Percentiles rank a stretch among this genome's conserved stretches.
These are phyloP conservation scores for Hydropsyche tenuis DNA, from an alignment of 1,140 invertebrate species.

Conservation along the genomic window DNA sequence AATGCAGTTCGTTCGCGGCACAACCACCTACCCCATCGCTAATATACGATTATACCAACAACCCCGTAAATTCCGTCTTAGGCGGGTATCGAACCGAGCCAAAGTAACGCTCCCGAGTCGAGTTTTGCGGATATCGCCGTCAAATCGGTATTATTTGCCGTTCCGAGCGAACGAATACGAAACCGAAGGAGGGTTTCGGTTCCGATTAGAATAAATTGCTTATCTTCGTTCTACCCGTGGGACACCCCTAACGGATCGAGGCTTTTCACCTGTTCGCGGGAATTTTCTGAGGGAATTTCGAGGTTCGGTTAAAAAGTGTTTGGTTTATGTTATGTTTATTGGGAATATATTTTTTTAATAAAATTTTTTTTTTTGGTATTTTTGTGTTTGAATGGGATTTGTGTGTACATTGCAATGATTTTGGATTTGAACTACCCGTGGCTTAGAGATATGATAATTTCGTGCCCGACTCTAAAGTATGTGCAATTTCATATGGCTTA, in stretches of 20 bases:
- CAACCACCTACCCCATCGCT: neutral
- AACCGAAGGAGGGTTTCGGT: neutral
- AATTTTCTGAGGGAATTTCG: neutral
- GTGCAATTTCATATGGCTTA: too few species aligned
- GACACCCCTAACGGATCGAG: neutral
- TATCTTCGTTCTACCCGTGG: constrained; percentile 36
- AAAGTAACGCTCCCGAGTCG: neutral
- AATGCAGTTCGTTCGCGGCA: neutral
- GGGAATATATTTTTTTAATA: too few species aligned
- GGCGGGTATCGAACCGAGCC: too few species aligned
- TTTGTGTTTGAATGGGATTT: too few species aligned
- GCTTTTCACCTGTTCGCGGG: constrained; percentile 7
- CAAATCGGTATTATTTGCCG: constrained; percentile 29
- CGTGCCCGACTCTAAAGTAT: too few species aligned
- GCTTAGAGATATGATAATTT: too few species aligned
- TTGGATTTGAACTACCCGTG: too few species aligned
- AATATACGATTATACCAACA: neutral
- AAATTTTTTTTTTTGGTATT: too few species aligned
- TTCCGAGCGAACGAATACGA: constrained; percentile 28
- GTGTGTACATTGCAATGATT: too few species aligned
- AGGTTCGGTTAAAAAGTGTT: constrained; percentile 2
- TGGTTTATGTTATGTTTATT: too few species aligned
- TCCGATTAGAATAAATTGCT: constrained; percentile 50
- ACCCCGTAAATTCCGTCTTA: too few species aligned
- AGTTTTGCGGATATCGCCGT: constrained; percentile 24